Conservation (phyloP, 2,113 vertebrate species). For the Sinocyclocheilus anshuiensis region DNA sequence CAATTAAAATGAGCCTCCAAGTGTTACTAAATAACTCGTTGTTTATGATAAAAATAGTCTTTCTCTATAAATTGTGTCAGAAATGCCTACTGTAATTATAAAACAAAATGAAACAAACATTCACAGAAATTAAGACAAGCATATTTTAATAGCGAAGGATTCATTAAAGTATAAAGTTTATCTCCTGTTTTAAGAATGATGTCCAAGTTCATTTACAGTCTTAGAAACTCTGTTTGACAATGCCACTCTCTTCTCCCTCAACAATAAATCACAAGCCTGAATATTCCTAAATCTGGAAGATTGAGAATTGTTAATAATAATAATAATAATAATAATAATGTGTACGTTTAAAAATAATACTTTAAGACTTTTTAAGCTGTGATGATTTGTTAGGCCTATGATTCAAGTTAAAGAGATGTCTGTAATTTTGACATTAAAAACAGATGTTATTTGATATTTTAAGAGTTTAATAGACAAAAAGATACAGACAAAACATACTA, state of each 20-base stretch:
- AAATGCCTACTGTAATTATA: slow-evolving; percentile 1
- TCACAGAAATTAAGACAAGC: not conserved
- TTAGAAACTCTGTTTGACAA: not conserved
- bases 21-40: slow-evolving; percentile 1
- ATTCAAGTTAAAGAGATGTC: slow-evolving; percentile 4
- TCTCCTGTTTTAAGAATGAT: not conserved
- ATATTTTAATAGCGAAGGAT: not conserved
- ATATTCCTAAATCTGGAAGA: not conserved
- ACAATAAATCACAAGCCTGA: not conserved
- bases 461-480: not conserved
- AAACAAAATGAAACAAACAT: not conserved
- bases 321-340: not conserved
- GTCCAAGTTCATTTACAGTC: not conserved
- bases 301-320: not conserved
- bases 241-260: not conserved
- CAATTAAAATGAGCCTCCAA: slow-evolving; percentile 19
- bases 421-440: not conserved
- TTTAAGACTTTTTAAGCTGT: not conserved
- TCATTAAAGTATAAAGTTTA: not conserved
- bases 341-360: not conserved
- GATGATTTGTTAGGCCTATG: not conserved
- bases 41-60: slow-evolving; percentile 8
- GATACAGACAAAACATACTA: not conserved
- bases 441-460: slow-evolving; percentile 4
- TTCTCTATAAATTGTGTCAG: not conserved